These are phyloP conservation scores for Mimas tiliae DNA, from an alignment of 2,888 invertebrate genomes.

Conservation along the genomic window DNA sequence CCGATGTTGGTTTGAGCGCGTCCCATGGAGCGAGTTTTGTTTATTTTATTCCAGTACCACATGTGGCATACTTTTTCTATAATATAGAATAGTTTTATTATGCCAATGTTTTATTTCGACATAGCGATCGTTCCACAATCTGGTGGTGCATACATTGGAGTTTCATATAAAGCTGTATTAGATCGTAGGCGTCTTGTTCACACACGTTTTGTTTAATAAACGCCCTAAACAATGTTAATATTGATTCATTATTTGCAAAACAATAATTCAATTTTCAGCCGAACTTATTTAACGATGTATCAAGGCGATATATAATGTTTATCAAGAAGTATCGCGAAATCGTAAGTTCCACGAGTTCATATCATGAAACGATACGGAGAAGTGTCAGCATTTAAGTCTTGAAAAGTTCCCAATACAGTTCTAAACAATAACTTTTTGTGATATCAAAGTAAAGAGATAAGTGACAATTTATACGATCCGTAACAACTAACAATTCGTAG, in stretches of 20 bases:
- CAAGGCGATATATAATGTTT: neutral
- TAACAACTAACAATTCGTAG: no score
- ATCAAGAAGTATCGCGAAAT: neutral
- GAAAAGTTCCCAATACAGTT: neutral
- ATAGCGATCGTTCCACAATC: no score
- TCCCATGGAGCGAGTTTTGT: slow-evolving; percentile 40
- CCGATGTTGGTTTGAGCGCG: slow-evolving; percentile 45
- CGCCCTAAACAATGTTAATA: no score
- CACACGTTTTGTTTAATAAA: no score
- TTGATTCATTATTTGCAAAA: no score
- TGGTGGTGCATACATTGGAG: no score
- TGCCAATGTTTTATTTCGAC: neutral
- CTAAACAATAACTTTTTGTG: no score
- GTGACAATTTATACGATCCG: no score
- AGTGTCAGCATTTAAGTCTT: neutral
- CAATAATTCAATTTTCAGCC: neutral
- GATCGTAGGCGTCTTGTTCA: no score
- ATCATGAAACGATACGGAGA: neutral
- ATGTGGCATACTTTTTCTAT: neutral
- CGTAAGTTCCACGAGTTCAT: neutral
- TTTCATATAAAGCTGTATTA: no score
- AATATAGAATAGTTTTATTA: neutral
- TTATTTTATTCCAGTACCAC: slow-evolving; percentile 39
- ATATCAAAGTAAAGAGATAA: no score
- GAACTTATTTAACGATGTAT: neutral